phyloP scores from a whole-genome alignment of 2,113 vertebrate species.

The Mormyrus iriodes region DNA sequence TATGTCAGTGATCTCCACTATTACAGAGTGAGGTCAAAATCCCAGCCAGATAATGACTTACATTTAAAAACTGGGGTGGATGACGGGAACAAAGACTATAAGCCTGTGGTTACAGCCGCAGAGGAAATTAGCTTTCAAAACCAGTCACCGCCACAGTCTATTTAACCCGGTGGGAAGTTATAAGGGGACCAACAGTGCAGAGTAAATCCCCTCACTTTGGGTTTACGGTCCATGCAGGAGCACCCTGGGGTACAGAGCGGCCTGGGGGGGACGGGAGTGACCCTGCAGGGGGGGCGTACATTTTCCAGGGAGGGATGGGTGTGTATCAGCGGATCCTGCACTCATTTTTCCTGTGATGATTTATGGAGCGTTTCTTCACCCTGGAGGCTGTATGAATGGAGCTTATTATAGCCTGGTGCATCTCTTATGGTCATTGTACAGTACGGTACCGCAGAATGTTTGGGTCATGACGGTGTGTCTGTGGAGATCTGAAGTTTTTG shows the following conservation, averaged over 20 bases:
- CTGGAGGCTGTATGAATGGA: not conserved
- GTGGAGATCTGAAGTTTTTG: not conserved
- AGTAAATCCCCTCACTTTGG: not conserved
- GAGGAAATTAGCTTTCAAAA: not conserved
- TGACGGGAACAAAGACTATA: not conserved
- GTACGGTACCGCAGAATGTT: not conserved
- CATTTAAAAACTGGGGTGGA: not conserved
- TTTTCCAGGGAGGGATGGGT: not conserved
- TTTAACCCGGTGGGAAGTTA: not conserved
- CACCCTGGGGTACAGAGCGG: not conserved
- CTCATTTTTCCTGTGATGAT: not conserved
- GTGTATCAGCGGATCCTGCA: not conserved
- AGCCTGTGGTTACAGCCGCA: not conserved
- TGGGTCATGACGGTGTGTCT: not conserved
- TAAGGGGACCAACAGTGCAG: not conserved
- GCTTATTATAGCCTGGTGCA: not conserved
- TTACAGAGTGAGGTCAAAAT: not conserved
- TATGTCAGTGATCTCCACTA: not conserved
- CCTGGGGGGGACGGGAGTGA: not conserved
- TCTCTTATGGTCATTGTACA: not conserved
- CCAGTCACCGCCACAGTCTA: not conserved
- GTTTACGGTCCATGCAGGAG: not conserved
- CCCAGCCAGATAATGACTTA: not conserved
- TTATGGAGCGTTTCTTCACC: not conserved
- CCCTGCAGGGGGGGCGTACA: not conserved